Percentiles rank a stretch among this genome's conserved stretches.
These are phyloP conservation scores for Pituophis catenifer DNA, from an alignment of 2,113 vertebrate genomes.

Conservation along the genomic window DNA sequence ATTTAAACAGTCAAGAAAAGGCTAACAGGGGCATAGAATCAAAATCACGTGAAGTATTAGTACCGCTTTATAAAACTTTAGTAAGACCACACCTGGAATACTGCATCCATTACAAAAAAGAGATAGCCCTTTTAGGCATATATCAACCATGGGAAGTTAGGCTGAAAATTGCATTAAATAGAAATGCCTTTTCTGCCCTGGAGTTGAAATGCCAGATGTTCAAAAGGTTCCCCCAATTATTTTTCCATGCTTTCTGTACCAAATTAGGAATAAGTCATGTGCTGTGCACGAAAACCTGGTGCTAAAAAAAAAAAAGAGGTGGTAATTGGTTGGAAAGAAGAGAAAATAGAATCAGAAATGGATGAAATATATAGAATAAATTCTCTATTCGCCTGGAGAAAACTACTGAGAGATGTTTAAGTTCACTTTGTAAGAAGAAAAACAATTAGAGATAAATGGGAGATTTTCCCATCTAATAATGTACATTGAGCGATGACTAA, in stretches of 20 bases:
- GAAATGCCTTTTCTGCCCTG: background rate
- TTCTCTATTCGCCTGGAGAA: no score
- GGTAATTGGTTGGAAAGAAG: no score
- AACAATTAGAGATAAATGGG: no score
- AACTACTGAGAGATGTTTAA: no score
- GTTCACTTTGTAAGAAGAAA: no score
- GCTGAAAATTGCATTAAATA: background rate
- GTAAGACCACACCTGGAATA: background rate
- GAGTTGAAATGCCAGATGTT: background rate
- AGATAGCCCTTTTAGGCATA: background rate
- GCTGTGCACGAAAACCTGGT: background rate
- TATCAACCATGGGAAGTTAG: background rate
- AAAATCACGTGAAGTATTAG: no score
- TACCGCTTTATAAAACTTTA: no score
- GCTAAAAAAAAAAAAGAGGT: no score
- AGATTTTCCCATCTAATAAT: no score
- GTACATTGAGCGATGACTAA: no score
- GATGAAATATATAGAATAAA: no score
- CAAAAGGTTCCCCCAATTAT: background rate
- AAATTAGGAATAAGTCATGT: background rate
- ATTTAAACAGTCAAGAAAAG: background rate
- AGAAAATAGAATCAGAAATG: no score
- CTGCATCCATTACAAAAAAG: background rate
- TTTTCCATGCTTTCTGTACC: background rate
- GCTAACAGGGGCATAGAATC: background rate